Evolutionary conservation across 2,888 invertebrate genomes (phyloP).

Genomic region (Erebia palarica): DNA sequence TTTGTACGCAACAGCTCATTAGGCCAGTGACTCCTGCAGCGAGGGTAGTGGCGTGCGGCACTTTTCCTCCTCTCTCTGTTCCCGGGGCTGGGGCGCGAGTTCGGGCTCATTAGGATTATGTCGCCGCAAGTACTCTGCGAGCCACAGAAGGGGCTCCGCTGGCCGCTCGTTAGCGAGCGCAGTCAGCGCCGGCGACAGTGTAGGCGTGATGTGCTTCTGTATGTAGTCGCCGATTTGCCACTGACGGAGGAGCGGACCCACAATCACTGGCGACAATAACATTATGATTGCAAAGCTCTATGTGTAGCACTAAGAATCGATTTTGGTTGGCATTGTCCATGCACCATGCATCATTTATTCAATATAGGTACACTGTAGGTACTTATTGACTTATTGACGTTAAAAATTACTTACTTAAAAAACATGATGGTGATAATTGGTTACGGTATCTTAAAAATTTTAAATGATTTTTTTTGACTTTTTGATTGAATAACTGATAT

Average conservation of each 20-base stretch:
- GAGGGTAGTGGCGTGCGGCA: constrained; percentile 66
- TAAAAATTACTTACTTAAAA: too few relatives aligned
- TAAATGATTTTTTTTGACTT: too few relatives aligned
- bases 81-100: constrained; percentile 52
- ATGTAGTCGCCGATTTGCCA: constrained; percentile 87
- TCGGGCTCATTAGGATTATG: constrained; percentile 90
- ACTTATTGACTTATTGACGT: too few relatives aligned
- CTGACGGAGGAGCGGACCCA: constrained; percentile 86
- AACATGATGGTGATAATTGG: too few relatives aligned
- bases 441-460: too few relatives aligned
- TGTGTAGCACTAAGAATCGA: too few relatives aligned
- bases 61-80: constrained; percentile 53
- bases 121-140: constrained; percentile 88
- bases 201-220: constrained; percentile 84
- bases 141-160: constrained; percentile 88
- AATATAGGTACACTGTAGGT: too few relatives aligned
- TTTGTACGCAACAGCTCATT: constrained; percentile 23
- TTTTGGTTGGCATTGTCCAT: too few relatives aligned
- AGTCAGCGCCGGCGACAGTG: constrained; percentile 83
- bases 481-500: too few relatives aligned
- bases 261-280: constrained; percentile 81
- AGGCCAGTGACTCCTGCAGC: constrained; percentile 52
- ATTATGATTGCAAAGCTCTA: background rate
- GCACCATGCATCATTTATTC: too few relatives aligned
- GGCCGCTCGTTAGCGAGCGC: constrained; percentile 88